phyloP scores from a whole-genome alignment of 2,888 invertebrate species.

The Hartigia nigra region DNA sequence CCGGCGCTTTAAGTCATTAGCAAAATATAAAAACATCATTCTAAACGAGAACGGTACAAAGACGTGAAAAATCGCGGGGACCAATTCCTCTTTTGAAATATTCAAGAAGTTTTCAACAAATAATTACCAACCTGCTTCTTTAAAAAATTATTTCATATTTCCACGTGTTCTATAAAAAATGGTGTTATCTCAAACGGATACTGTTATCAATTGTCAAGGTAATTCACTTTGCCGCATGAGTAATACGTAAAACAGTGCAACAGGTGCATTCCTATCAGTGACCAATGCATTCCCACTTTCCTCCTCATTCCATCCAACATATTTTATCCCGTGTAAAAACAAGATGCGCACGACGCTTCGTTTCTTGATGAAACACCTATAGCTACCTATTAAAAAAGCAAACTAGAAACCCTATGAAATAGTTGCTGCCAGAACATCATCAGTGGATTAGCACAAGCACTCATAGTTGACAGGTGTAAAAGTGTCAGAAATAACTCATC shows the following conservation, averaged over 20 bases:
- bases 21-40: not conserved
- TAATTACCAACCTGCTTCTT: not conserved
- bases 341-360: not conserved
- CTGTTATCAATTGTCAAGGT: not conserved
- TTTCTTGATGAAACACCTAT: not conserved
- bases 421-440: not conserved
- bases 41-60: too few species aligned
- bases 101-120: not conserved
- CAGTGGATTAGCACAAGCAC: not conserved
- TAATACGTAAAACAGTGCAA: not conserved
- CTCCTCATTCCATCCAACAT: not conserved
- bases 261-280: not conserved
- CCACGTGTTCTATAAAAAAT: not conserved
- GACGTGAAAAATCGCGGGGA: not conserved
- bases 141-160: not conserved
- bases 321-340: not conserved
- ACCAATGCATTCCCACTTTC: not conserved
- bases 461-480: not conserved
- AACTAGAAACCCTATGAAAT: not conserved
- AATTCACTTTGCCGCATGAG: not conserved
- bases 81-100: not conserved
- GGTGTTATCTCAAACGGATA: not conserved
- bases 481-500: not conserved
- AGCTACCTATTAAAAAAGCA: not conserved
- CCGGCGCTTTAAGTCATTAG: not conserved